Evolutionary conservation across 1,140 invertebrate species (phyloP).

Genomic region (Panagrolaimus sp.): DNA sequence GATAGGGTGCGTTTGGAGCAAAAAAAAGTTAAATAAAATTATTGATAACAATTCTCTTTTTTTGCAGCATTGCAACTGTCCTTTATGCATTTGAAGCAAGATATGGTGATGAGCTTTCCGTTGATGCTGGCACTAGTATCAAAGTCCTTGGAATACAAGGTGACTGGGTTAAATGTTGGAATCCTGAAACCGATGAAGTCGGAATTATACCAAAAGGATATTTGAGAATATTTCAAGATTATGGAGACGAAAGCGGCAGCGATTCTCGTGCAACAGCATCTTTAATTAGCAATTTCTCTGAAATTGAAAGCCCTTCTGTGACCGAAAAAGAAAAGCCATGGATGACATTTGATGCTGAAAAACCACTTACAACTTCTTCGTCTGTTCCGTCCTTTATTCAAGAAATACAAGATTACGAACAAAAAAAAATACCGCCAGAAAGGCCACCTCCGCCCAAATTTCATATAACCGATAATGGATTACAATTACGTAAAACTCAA

Average conservation of each 20-base stretch:
- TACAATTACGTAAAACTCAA: conserved; percentile 9
- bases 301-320: not conserved
- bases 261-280: conserved; percentile 2
- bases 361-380: not conserved
- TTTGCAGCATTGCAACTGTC: conserved; percentile 44
- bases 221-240: conserved; percentile 49
- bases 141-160: conserved; percentile 31
- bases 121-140: conserved; percentile 40
- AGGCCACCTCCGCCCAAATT: conserved; percentile 27
- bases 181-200: conserved; percentile 36
- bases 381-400: not conserved
- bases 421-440: conserved; percentile 23
- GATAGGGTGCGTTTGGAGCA: not conserved
- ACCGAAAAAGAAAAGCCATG: conserved; percentile 6
- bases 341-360: conserved; percentile 10
- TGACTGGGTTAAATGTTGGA: conserved; percentile 45
- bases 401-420: conserved; percentile 7
- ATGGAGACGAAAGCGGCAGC: conserved; percentile 17
- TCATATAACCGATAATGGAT: not conserved
- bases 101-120: conserved; percentile 41
- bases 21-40: not conserved
- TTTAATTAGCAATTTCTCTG: conserved; percentile 15
- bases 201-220: conserved; percentile 48
- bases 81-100: conserved; percentile 48
- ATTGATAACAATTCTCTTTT: not conserved